phyloP scores from a whole-genome alignment of 2,888 invertebrate genomes.

The Timema cristinae region DNA sequence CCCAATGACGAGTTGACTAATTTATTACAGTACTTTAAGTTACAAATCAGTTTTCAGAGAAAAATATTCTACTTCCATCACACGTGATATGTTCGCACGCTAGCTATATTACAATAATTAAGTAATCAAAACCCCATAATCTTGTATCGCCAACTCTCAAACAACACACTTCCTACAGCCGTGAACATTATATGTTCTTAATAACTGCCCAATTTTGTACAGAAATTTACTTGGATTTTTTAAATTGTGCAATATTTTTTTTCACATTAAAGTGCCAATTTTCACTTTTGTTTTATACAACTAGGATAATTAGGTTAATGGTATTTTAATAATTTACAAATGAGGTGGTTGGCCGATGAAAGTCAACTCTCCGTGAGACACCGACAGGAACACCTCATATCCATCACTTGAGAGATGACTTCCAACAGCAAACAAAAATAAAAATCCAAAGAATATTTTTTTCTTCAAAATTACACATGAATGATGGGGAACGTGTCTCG shows the following conservation, averaged over 20 bases:
- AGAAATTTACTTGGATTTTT: constrained; percentile 18
- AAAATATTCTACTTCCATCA: constrained; percentile 15
- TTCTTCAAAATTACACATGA: constrained; percentile 25
- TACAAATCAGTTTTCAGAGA: no score
- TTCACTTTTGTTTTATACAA: constrained; percentile 4
- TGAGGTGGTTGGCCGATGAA: constrained; percentile 27
- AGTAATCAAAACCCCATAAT: constrained; percentile 9
- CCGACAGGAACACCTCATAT: constrained; percentile 10
- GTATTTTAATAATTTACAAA: constrained; percentile 23
- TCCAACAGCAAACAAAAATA: constrained; percentile 23
- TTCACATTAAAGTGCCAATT: constrained; percentile 26
- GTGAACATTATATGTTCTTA: constrained; percentile 17
- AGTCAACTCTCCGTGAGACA: constrained; percentile 25
- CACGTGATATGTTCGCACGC: constrained; percentile 22
- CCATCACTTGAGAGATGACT: constrained; percentile 26
- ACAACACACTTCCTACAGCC: constrained; percentile 27
- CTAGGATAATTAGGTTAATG: constrained; percentile 25
- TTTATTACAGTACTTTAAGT: no score
- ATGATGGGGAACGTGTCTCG: constrained; percentile 24
- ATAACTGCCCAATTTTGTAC: constrained; percentile 14
- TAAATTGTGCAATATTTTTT: constrained; percentile 25
- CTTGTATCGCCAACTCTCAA: constrained; percentile 23
- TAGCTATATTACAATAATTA: constrained; percentile 11
- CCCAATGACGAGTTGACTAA: no score
- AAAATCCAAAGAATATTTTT: not conserved